Percentiles rank a stretch among this genome's conserved stretches.
Conservation (phyloP, 1,140 invertebrate genomes). For the Pseudomyrmex concolor region DNA sequence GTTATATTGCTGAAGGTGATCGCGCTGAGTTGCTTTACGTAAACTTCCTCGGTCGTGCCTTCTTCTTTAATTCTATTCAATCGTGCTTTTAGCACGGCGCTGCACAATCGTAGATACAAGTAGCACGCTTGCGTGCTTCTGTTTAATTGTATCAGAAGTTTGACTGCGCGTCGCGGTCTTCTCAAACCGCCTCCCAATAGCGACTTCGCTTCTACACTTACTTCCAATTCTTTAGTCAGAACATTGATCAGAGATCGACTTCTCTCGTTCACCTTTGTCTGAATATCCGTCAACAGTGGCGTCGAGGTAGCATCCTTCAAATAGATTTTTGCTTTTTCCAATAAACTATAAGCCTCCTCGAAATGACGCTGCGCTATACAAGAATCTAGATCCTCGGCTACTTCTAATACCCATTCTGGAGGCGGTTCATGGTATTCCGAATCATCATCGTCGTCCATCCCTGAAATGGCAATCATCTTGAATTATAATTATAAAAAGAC, state of each 20-base stretch:
- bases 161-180: conserved; percentile 93
- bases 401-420: conserved; percentile 96
- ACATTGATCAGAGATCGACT: conserved; percentile 93
- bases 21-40: conserved; percentile 93
- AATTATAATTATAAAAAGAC: not conserved
- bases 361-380: conserved; percentile 98
- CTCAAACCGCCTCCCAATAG: conserved; percentile 95
- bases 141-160: conserved; percentile 94
- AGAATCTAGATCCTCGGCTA: conserved; percentile 98
- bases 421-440: conserved; percentile 85
- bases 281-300: conserved; percentile 81
- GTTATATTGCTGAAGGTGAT: conserved; percentile 95
- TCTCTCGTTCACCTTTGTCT: conserved; percentile 86
- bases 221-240: conserved; percentile 94
- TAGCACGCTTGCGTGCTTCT: conserved; percentile 93
- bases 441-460: conserved; percentile 85
- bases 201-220: conserved; percentile 92
- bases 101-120: conserved; percentile 94
- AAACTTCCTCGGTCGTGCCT: conserved; percentile 91
- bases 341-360: conserved; percentile 95
- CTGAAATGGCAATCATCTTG: conserved; percentile 68
- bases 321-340: conserved; percentile 90
- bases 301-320: conserved; percentile 81
- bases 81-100: conserved; percentile 92
- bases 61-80: conserved; percentile 95